A percentile compares a stretch with the other conserved stretches of the same genome.
Evolutionary conservation across 2,113 vertebrate species (phyloP).

Genomic region (Epinephelus moara): DNA sequence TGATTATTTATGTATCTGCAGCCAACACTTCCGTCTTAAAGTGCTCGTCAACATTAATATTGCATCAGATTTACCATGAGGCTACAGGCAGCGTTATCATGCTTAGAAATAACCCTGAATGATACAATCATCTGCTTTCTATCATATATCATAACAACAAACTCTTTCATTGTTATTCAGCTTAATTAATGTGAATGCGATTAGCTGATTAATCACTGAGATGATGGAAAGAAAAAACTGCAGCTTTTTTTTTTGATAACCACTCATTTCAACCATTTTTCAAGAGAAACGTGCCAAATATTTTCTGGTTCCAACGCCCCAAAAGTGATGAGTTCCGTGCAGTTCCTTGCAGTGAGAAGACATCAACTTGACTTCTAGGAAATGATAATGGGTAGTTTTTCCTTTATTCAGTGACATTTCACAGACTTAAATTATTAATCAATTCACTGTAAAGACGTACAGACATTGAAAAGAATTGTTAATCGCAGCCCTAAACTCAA

Average conservation of each 20-base stretch:
- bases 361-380: too few species aligned
- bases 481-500: background rate
- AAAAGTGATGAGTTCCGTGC: background rate
- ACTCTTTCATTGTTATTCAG: background rate
- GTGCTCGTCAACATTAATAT: conserved; percentile 38
- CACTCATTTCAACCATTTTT: background rate
- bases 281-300: background rate
- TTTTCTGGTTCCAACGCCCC: background rate
- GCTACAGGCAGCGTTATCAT: background rate
- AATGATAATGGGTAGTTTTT: background rate
- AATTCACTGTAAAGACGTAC: background rate
- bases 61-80: conserved; percentile 47
- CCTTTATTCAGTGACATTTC: background rate
- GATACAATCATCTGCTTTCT: too few species aligned
- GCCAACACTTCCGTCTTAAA: conserved; percentile 8
- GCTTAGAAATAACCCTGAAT: background rate
- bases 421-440: background rate
- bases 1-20: conserved; percentile 12
- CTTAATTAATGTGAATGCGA: background rate
- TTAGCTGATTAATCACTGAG: background rate
- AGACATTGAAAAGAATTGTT: background rate
- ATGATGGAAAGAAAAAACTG: background rate
- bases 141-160: background rate
- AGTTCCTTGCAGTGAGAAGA: background rate
- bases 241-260: background rate